Conservation (phyloP, 2,113 vertebrate species). For the Tapirus terrestris region DNA sequence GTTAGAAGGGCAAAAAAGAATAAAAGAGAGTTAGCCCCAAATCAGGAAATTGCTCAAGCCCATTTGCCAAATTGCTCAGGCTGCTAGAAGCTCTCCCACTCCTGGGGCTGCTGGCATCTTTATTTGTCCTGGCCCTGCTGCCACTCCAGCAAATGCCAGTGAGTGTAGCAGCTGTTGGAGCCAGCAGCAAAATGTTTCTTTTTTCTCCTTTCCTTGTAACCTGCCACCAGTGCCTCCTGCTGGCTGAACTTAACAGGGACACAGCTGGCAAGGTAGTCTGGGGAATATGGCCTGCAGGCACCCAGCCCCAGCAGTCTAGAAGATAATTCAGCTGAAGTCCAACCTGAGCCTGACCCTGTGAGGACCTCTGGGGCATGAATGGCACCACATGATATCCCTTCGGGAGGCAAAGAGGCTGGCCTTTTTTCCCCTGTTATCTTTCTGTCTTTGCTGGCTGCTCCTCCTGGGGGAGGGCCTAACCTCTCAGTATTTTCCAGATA, state of each 20-base stretch:
- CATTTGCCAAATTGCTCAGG: no score
- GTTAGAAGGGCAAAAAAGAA: not conserved
- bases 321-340: not conserved
- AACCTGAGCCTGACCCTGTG: not conserved
- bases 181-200: not conserved
- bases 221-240: not conserved
- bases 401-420: not conserved
- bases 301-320: not conserved
- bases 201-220: not conserved
- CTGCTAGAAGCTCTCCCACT: not conserved
- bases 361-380: not conserved
- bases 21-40: not conserved
- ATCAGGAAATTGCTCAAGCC: not conserved
- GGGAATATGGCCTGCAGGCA: not conserved
- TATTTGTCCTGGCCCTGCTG: not conserved
- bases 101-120: not conserved
- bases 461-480: accelerated
- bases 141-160: not conserved
- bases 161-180: not conserved
- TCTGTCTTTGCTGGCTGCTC: not conserved
- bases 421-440: not conserved
- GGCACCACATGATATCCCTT: not conserved
- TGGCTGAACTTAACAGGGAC: not conserved
- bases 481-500: not conserved
- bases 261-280: not conserved